Conservation (phyloP, 2,888 invertebrate species). For the Acronicta aceris region DNA sequence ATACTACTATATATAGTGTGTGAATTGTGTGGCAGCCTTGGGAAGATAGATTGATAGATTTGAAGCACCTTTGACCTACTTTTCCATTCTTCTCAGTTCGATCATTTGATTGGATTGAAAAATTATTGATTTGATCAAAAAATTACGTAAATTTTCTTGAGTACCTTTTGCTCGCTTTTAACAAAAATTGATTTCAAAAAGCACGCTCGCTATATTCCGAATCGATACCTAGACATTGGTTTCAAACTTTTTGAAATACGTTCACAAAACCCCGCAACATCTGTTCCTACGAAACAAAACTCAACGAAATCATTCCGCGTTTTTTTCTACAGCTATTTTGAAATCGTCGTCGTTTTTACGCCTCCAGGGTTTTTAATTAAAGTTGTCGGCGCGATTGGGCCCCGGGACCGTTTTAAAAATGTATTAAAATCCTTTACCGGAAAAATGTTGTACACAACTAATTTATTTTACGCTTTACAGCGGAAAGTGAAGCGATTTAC, state of each 20-base stretch:
- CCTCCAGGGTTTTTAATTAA: slow-evolving; percentile 79
- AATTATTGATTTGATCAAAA: no score
- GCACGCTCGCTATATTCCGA: neutral
- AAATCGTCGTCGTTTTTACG: slow-evolving; percentile 74
- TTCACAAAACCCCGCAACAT: slow-evolving; percentile 48
- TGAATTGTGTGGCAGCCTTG: neutral
- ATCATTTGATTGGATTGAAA: no score
- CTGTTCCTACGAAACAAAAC: slow-evolving; percentile 64
- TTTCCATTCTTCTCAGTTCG: no score
- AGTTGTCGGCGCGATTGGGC: slow-evolving; percentile 72
- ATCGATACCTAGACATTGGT: slow-evolving; percentile 5
- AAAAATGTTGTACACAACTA: slow-evolving; percentile 68
- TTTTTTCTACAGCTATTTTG: slow-evolving; percentile 72
- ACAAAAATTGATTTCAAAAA: neutral
- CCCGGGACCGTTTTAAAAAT: slow-evolving; percentile 74
- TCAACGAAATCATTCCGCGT: slow-evolving; percentile 64
- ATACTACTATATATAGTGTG: neutral
- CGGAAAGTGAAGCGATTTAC: slow-evolving; percentile 49
- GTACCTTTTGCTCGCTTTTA: neutral
- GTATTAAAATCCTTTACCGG: slow-evolving; percentile 74
- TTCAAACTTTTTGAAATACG: slow-evolving; percentile 33
- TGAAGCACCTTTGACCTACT: no score
- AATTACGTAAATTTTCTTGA: no score
- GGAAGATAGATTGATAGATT: neutral
- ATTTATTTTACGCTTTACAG: slow-evolving; percentile 59